Conservation (phyloP, 2,888 invertebrate species). For the Polyommatus iphigenia region DNA sequence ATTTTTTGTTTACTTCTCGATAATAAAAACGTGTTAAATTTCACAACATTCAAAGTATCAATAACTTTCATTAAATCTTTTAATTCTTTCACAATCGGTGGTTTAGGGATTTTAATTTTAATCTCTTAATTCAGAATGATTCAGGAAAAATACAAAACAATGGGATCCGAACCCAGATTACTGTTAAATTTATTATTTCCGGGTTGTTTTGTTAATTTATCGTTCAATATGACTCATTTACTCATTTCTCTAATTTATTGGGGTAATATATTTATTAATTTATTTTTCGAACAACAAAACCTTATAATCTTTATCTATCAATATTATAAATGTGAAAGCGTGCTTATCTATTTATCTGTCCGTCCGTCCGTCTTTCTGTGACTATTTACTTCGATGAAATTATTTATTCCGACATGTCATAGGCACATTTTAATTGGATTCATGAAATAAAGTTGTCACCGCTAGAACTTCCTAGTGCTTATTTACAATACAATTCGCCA, state of each 20-base stretch:
- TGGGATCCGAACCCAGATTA: not conserved
- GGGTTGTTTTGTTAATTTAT: not conserved
- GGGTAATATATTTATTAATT: not conserved
- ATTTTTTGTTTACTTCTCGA: too few relatives aligned
- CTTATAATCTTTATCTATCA: too few relatives aligned
- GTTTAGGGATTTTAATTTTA: not conserved
- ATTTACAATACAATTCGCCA: constrained; percentile 16
- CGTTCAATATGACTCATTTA: not conserved
- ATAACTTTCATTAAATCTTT: not conserved
- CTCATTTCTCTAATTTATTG: not conserved
- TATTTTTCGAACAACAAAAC: too few relatives aligned
- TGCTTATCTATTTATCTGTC: too few relatives aligned
- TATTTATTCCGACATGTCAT: not conserved
- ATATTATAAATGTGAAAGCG: too few relatives aligned
- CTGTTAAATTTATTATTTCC: not conserved
- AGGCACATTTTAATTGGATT: not conserved
- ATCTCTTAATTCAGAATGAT: not conserved
- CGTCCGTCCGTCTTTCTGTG: too few relatives aligned
- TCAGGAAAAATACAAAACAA: not conserved
- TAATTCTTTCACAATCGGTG: not conserved
- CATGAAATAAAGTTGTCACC: not conserved
- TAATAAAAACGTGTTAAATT: too few relatives aligned
- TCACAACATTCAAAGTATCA: not conserved
- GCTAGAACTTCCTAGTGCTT: not conserved
- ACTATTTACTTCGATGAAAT: too few relatives aligned